Evolutionary conservation across 2,113 vertebrate genomes (phyloP).

Genomic region (Nymphicus hollandicus): DNA sequence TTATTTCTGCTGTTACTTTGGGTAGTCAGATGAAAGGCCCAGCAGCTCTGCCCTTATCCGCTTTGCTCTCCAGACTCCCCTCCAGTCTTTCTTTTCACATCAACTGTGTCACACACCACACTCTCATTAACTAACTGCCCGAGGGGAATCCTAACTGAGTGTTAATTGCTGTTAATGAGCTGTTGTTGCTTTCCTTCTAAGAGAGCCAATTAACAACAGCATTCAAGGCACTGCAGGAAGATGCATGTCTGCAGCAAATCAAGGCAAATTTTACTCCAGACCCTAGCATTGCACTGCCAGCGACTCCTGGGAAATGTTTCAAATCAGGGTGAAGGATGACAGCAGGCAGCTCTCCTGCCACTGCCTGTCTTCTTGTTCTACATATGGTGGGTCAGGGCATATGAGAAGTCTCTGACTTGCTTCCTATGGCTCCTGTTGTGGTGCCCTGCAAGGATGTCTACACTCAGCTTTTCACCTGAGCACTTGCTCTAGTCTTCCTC

Average conservation of each 20-base stretch:
- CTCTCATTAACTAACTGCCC: constrained; percentile 35
- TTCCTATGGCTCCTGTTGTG: neutral
- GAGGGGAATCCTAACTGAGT: constrained; percentile 27
- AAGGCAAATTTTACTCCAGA: neutral
- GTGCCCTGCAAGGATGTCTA: neutral
- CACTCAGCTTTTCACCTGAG: neutral
- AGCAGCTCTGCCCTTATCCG: neutral
- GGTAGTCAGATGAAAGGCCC: neutral
- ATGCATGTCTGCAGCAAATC: neutral
- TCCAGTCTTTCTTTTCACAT: constrained; percentile 10
- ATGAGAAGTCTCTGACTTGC: neutral
- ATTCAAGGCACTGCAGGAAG: neutral
- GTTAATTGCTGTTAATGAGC: constrained; percentile 65
- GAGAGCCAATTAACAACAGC: constrained; percentile 25
- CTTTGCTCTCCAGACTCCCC: neutral
- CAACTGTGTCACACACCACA: constrained; percentile 45
- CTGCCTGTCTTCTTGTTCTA: neutral
- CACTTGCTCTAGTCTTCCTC: neutral
- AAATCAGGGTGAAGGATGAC: neutral
- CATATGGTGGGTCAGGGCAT: neutral
- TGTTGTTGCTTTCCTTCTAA: constrained; percentile 45
- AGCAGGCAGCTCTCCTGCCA: neutral
- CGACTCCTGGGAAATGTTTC: neutral
- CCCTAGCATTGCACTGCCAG: neutral
- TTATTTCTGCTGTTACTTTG: neutral